Evolutionary conservation across 2,888 invertebrate genomes (phyloP), one percentile per base, ranked within the genome.

Genomic region (Flexamia atlantica): DNA sequence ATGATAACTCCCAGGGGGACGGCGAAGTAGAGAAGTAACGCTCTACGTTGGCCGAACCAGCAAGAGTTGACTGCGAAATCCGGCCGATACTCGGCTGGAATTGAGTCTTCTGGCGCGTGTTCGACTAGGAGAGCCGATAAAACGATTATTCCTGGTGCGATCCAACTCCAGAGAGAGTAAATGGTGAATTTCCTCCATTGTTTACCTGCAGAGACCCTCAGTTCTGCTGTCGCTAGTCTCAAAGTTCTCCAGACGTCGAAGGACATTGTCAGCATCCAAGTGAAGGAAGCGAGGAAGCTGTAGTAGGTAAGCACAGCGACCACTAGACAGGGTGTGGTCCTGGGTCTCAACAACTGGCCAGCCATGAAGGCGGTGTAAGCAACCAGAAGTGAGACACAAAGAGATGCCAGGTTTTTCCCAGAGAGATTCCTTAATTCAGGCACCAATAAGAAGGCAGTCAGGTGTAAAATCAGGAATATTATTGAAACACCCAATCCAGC

Each of bases 221-320:
- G 88, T 87, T 91, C 91, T 32, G 89, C 89, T 0, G 91, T 91
- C 2, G 91, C 91, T 86, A 90, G 87, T 42, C 89, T 89, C 40
- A 91, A 88, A n/a, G 90, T 91, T 86, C 90, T 89, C 89, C 90
- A 91, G 17, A 90, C 91, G 86, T 92, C 92, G 88, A 91, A 91
- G 0, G 92, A 90, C 89, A 92, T 90, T 2, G 91, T 90, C 80
- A 91, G 90, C 91, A 92, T 91, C 93, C 93, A 93, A 84, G 90
- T 90, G 87, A 92, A 92, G 0, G 92, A 90, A 0, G 91, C 90
- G 83, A 92, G 88, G 88, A 91, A 92, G 85, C 90, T 89, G 88
- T 91, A 92, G 86, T 92, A 92, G 82, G 91, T 90, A 28, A 90
- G 85, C 0, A 91, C 88, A 10, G 90, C 92, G 17, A 91, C 87